Conservation (phyloP, 2,888 invertebrate species). For the Bibio marci region DNA sequence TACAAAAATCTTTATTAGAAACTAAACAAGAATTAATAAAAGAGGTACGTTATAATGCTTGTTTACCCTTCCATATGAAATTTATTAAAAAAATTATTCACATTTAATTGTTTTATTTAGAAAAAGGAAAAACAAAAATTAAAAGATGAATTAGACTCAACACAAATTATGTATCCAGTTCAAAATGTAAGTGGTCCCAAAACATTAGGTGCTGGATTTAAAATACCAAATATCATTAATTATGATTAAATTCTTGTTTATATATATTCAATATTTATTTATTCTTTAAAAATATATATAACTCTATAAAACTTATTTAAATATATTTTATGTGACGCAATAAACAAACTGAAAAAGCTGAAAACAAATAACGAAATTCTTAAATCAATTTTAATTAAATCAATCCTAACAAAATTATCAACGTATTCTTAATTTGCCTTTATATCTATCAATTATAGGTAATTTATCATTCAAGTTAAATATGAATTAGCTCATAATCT, state of each 20-base stretch:
- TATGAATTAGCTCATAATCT: too few relatives aligned
- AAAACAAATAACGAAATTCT: too few relatives aligned
- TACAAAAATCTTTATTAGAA: slow-evolving; percentile 17
- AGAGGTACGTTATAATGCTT: slow-evolving; percentile 4
- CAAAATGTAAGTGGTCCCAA: slow-evolving; percentile 7
- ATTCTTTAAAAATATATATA: too few relatives aligned
- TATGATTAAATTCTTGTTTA: slow-evolving; percentile 6
- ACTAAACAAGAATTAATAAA: slow-evolving; percentile 18
- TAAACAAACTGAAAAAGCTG: too few relatives aligned
- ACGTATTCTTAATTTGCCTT: too few relatives aligned
- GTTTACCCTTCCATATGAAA: background rate
- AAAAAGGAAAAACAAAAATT: slow-evolving; percentile 8
- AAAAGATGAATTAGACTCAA: slow-evolving; percentile 1
- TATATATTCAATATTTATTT: too few relatives aligned
- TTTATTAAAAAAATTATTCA: background rate
- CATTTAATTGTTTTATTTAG: background rate
- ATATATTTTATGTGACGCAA: too few relatives aligned
- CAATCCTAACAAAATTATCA: too few relatives aligned
- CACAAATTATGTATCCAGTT: background rate
- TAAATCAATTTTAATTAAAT: too few relatives aligned
- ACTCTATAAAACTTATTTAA: too few relatives aligned
- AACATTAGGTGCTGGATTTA: slow-evolving; percentile 22
- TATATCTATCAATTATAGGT: too few relatives aligned
- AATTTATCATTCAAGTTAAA: too few relatives aligned
- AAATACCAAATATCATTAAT: slow-evolving; percentile 11